Base-by-base conservation (phyloP, 1,140 invertebrate genomes). In the Drosophila pectinifera region DNA sequence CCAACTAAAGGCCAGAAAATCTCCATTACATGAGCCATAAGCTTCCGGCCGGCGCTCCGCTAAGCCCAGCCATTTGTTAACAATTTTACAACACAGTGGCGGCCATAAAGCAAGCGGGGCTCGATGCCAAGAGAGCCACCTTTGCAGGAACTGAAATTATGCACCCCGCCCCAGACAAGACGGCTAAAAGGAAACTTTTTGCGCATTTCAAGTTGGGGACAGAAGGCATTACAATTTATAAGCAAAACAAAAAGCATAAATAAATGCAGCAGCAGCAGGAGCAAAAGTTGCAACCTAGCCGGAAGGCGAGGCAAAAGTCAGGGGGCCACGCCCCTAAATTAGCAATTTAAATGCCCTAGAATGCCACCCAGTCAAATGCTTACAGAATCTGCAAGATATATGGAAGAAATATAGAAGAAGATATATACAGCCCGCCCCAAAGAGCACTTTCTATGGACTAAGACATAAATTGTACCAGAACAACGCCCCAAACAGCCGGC, bases 221-320 rank as follows among this genome's bases (percentile, higher is more conserved):
- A 73, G 46, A 75, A 42, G 72, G 54, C 64, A 67, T 76, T 76
- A 75, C 72, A 76, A 76, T 76, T 76, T 76, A 76, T 76, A 73
- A 73, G 69, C 69, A 73, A 75, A 55, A 56, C 59, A 74, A 64
- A 73, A 75, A 34, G 61, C 73, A 76, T 76, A 76, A 76, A 76
- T 76, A 76, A 76, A 75, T 76, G 73, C 72, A 74, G 39, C 26
- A 70, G 65, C 28, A 42, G 14, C 22, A 43, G 13, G n/a, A 45
- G 39, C 18, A 16, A 10, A 48, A 39, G 56, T 73, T 46, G 68
- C 64, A 68, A 28, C 59, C 26, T 51, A 18, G 43, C 31, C 43
- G 0, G 20, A 26, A 24, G 38, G 39, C 34, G 61, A 22, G 67
- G 63, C 31, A 41, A 68, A 65, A 65, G 62, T 65, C 62, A 65